Conservation (phyloP, 1,140 invertebrate genomes). For the Hylaeus anthracinus region DNA sequence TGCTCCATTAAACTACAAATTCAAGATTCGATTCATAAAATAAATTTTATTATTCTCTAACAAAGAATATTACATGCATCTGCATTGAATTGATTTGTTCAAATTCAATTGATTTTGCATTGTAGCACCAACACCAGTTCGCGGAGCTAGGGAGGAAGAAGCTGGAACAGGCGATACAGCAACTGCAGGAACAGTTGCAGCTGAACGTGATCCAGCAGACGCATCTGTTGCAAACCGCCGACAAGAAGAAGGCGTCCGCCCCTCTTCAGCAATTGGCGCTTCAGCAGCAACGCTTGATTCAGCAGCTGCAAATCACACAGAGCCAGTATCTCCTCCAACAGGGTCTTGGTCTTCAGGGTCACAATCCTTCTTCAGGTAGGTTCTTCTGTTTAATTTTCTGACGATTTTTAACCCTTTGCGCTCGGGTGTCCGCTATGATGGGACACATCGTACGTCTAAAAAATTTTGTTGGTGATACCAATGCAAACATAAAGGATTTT, state of each 20-base stretch:
- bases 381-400: too few species aligned
- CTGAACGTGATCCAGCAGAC: constrained; percentile 89
- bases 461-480: too few species aligned
- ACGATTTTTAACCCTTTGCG: too few species aligned
- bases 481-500: too few species aligned
- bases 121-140: constrained; percentile 84
- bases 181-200: constrained; percentile 90
- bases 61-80: too few species aligned
- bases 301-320: constrained; percentile 88
- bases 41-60: too few species aligned
- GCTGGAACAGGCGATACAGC: constrained; percentile 87
- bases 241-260: constrained; percentile 85
- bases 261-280: constrained; percentile 87
- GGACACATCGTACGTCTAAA: too few species aligned
- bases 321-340: constrained; percentile 88
- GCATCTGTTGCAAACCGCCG: constrained; percentile 86
- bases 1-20: too few species aligned
- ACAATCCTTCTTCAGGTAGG: constrained; percentile 76
- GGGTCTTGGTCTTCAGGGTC: constrained; percentile 83
- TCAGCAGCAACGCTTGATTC: constrained; percentile 90
- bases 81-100: background rate
- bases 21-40: too few species aligned
- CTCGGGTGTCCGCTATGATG: too few species aligned
- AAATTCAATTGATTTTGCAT: constrained; percentile 19
- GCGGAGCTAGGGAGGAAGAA: constrained; percentile 87